Evolutionary conservation across 2,113 vertebrate species (phyloP), one percentile per base, ranked within the genome.

Genomic region (Hydrolagus affinis): DNA sequence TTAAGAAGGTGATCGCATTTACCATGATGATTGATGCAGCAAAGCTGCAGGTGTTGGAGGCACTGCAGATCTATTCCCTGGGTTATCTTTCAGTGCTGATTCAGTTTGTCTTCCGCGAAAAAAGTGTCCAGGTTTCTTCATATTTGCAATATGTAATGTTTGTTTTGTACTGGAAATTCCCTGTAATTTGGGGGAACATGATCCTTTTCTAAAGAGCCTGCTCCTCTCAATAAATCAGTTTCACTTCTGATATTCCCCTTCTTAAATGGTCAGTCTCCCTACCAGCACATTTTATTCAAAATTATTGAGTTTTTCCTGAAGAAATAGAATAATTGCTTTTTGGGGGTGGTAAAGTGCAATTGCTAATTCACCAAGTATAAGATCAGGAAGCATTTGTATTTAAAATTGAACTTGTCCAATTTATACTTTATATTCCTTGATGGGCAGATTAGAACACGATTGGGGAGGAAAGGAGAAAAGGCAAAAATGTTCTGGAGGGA

Each of bases 331-430:
- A 32, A 44, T 44, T 44, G 1, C 44, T 3, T 62, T 30, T 11
- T 64, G 66, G 30, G 25, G 62, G 15, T 68, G 15, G 12, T 28
- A 83, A 83, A 68, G 9, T 66, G 30, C n/a, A 4, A 83, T 19
- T 12, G 15, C 15, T 8, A 64, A 64, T 30, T 9, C 44, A 80
- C 8, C 21, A 32, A 17, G 28, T 83, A 15, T 19, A 66, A 28
- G 17, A 62, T 83, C 66, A 44, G 44, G 78, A 83, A 62, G 59
- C 66, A 83, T 83, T 83, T 83, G 25, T 66, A 64, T 68, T 0
- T 64, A 68, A 17, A 66, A 28, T 19, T 17, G 21, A 83, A 83
- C 62, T 56, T 19, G 21, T 30, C 60, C 32, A 32, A 66, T 6
- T 83, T 64, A 64, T 14, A 83, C 62, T 62, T 62, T 83, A 64